Percentiles rank a stretch among this genome's conserved stretches.
Evolutionary conservation across 1,140 invertebrate species (phyloP).

Genomic region (Pissodes strobi): DNA sequence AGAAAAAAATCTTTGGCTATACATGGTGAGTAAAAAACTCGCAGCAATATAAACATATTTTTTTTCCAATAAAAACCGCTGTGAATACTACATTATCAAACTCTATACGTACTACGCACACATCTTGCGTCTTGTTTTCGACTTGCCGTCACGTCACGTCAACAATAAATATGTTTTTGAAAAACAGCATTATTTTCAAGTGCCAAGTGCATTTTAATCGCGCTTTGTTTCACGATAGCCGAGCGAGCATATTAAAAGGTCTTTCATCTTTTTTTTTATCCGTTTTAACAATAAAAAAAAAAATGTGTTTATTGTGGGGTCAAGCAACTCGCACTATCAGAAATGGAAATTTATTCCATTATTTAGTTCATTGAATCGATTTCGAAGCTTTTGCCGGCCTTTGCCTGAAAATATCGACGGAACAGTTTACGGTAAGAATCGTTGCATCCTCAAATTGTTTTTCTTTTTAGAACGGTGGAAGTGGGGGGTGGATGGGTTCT

Average conservation of each 20-base stretch:
- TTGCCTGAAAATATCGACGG: not conserved
- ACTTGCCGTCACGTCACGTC: no score
- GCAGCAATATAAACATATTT: no score
- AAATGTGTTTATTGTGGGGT: constrained; percentile 4
- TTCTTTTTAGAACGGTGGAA: not conserved
- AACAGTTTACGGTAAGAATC: no score
- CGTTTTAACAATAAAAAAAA: constrained; percentile 11
- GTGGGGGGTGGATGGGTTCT: no score
- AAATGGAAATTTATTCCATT: constrained; percentile 14
- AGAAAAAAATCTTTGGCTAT: no score
- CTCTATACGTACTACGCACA: no score
- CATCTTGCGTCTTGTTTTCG: no score
- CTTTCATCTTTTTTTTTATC: constrained; percentile 13
- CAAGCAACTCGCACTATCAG: constrained; percentile 1
- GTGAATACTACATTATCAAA: no score
- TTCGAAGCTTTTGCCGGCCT: not conserved
- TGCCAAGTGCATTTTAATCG: constrained; percentile 2
- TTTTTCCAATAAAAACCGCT: no score
- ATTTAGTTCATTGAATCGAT: constrained; percentile 14
- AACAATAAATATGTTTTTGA: no score
- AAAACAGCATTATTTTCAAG: not conserved
- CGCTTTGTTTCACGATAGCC: not conserved
- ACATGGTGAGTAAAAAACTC: no score
- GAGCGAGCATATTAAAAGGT: constrained; percentile 8
- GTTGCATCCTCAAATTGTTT: no score